Evolutionary conservation across 2,113 vertebrate genomes (phyloP).

Genomic region (Zootoca vivipara): DNA sequence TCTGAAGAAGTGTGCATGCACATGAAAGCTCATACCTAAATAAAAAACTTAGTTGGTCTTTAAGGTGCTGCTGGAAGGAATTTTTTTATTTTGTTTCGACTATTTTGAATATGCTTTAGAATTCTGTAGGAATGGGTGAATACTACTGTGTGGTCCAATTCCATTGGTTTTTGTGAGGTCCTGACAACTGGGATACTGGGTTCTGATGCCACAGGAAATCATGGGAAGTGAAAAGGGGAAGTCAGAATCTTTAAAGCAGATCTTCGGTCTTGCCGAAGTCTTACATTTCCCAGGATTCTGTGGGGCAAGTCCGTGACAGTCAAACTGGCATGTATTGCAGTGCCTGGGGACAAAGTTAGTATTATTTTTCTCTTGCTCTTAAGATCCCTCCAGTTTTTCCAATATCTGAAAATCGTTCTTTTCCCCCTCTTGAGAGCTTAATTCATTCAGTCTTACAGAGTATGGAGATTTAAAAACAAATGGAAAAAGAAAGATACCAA

Average conservation of each 20-base stretch:
- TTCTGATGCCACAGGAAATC: not conserved
- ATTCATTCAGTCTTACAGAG: constrained; percentile 7
- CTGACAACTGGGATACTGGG: not conserved
- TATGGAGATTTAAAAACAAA: not conserved
- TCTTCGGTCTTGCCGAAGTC: not conserved
- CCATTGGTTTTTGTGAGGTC: too few species aligned
- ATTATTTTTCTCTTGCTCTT: not conserved
- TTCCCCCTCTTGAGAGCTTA: not conserved
- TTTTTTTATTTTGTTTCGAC: too few species aligned
- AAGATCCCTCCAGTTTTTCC: rapidly evolving
- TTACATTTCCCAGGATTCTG: not conserved
- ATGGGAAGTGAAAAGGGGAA: not conserved
- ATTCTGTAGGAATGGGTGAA: too few species aligned
- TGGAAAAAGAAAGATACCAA: constrained; percentile 14
- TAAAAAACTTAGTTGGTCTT: too few species aligned
- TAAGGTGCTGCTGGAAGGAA: too few species aligned
- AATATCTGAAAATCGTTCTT: not conserved
- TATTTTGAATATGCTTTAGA: too few species aligned
- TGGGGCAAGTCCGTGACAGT: not conserved
- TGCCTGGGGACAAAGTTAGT: not conserved
- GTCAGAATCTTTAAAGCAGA: not conserved
- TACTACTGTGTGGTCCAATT: too few species aligned
- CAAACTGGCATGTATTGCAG: not conserved
- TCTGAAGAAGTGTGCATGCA: too few species aligned
- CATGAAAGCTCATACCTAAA: too few species aligned